Percentiles rank a stretch among this genome's conserved stretches.
Evolutionary conservation across 2,113 vertebrate genomes (phyloP).

Genomic region (Oxygymnocypris stewartii): DNA sequence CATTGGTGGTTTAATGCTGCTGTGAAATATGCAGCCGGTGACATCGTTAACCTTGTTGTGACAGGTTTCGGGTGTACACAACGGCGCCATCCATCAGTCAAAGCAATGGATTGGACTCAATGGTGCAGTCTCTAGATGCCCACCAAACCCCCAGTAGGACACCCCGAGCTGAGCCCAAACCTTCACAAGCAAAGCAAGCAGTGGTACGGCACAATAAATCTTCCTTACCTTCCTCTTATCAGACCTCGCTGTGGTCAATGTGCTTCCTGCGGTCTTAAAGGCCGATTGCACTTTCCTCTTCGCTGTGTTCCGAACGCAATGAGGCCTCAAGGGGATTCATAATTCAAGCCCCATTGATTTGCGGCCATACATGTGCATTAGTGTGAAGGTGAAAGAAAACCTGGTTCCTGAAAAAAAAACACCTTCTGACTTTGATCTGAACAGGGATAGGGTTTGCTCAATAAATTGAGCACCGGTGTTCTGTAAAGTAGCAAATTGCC

Average conservation of each 20-base stretch:
- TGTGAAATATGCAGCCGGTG: constrained; percentile 71
- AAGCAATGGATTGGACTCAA: constrained; percentile 65
- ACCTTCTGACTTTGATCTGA: constrained; percentile 3
- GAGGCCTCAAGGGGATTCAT: constrained; percentile 49
- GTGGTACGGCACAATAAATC: constrained; percentile 1
- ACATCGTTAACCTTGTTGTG: constrained; percentile 79
- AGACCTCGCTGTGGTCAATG: constrained; percentile 38
- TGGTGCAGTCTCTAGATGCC: background rate
- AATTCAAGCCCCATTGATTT: constrained; percentile 56
- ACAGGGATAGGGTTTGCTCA: background rate
- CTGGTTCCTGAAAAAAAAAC: constrained; percentile 19
- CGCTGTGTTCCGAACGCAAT: constrained; percentile 28
- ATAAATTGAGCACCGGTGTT: background rate
- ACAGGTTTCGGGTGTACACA: constrained; percentile 75
- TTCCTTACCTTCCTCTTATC: constrained; percentile 9
- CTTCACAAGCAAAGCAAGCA: background rate
- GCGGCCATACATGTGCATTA: constrained; percentile 47
- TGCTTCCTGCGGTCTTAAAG: constrained; percentile 44
- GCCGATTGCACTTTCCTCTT: constrained; percentile 43
- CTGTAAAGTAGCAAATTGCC: background rate
- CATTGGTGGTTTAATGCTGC: constrained; percentile 14
- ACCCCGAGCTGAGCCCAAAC: background rate
- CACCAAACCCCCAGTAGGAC: background rate
- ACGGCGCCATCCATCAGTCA: constrained; percentile 72
- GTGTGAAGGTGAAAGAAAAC: constrained; percentile 44